These are phyloP conservation scores for Cyanoderma ruficeps DNA, from an alignment of 2,113 vertebrate genomes.

Conservation along the genomic window DNA sequence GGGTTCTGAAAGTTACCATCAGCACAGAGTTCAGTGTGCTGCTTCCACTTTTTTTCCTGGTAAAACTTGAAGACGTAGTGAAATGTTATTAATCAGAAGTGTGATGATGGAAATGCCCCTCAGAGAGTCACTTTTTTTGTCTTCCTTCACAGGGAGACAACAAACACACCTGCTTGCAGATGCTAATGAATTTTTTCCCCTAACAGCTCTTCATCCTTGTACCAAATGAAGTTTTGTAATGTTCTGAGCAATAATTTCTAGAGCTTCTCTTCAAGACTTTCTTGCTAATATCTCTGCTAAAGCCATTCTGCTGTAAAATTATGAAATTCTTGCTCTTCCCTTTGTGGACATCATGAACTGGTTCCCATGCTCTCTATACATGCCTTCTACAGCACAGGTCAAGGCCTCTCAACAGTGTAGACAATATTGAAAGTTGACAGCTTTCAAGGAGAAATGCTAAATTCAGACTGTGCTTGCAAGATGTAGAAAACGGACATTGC, in stretches of 20 bases:
- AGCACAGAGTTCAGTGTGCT: not conserved
- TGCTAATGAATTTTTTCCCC: not conserved
- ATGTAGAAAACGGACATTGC: not conserved
- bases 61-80: accelerated
- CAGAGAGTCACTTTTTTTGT: not conserved
- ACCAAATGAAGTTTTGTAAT: not conserved
- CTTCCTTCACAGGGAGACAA: not conserved
- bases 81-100: not conserved
- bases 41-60: not conserved
- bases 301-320: not conserved
- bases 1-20: not conserved
- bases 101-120: not conserved
- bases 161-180: not conserved
- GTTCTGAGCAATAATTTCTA: not conserved
- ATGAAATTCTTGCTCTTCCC: not conserved
- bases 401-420: not conserved
- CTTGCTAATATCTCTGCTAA: not conserved
- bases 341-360: not conserved
- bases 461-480: not conserved
- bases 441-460: not conserved
- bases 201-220: not conserved
- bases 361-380: not conserved
- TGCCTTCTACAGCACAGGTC: not conserved
- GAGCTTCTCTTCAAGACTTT: not conserved
- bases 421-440: not conserved